Conservation (phyloP, 2,113 vertebrate genomes). For the Phalacrocorax brasilianus region DNA sequence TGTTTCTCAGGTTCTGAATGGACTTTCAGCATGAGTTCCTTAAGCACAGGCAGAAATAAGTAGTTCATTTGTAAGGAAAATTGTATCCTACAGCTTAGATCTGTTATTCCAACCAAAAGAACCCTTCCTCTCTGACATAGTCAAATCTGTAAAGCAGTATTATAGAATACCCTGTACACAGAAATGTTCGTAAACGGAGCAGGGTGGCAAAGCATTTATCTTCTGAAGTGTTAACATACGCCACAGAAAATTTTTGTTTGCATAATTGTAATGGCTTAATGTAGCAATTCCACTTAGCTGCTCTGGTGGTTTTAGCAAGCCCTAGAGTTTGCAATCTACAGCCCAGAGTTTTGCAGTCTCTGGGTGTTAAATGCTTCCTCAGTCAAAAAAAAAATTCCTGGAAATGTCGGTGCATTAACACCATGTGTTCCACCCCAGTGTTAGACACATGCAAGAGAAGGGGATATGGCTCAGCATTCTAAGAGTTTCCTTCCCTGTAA, state of each 20-base stretch:
- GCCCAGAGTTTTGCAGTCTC: neutral
- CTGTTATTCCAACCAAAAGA: neutral
- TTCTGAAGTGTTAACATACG: neutral
- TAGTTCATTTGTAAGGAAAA: neutral
- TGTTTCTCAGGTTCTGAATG: neutral
- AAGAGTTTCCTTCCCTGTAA: neutral
- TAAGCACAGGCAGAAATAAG: neutral
- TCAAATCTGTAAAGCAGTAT: neutral
- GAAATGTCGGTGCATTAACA: neutral
- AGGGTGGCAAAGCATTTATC: neutral
- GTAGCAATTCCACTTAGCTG: neutral
- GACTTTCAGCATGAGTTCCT: neutral
- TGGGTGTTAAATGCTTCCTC: neutral
- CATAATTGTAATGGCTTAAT: neutral
- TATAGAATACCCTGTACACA: neutral
- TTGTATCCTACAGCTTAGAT: neutral
- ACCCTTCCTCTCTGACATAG: neutral
- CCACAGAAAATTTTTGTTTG: neutral
- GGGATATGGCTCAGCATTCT: neutral
- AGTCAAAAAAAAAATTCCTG: neutral
- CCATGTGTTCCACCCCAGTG: fast-evolving
- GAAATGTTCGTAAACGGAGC: neutral
- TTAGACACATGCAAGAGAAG: neutral
- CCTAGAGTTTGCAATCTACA: neutral
- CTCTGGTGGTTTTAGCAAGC: neutral